A percentile compares a stretch with the other conserved stretches of the same genome.
These are phyloP conservation scores for Fulmarus glacialis DNA, from an alignment of 2,113 vertebrate species.

Conservation along the genomic window DNA sequence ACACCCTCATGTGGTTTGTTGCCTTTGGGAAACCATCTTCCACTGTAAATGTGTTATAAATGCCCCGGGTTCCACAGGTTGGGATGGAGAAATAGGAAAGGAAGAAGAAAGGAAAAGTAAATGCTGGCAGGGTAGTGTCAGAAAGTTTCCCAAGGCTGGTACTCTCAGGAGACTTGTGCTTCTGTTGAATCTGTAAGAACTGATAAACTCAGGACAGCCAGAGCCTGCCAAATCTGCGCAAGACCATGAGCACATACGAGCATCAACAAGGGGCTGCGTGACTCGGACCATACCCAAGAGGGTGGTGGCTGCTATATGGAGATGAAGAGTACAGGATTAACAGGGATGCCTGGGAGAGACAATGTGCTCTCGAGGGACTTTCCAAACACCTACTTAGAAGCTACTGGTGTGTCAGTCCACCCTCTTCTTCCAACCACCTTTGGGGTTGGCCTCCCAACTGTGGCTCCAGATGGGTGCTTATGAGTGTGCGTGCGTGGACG, in stretches of 20 bases:
- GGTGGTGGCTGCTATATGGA: not conserved
- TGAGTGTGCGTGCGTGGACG: not conserved
- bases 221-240: not conserved
- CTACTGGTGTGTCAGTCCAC: not conserved
- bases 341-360: not conserved
- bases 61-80: rapidly evolving
- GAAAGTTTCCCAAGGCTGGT: not conserved
- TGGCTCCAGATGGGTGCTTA: not conserved
- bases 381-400: not conserved
- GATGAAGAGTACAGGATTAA: too few relatives aligned
- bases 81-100: not conserved
- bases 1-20: not conserved
- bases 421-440: not conserved
- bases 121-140: not conserved
- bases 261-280: rapidly evolving
- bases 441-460: not conserved
- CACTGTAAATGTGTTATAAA: too few relatives aligned
- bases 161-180: not conserved
- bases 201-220: not conserved
- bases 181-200: not conserved
- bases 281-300: rapidly evolving
- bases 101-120: not conserved
- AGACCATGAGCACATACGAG: too few relatives aligned
- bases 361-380: not conserved
- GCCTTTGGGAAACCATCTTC: not conserved